These are phyloP conservation scores for Lymantria monacha DNA, from an alignment of 2,888 invertebrate species.

Conservation along the genomic window DNA sequence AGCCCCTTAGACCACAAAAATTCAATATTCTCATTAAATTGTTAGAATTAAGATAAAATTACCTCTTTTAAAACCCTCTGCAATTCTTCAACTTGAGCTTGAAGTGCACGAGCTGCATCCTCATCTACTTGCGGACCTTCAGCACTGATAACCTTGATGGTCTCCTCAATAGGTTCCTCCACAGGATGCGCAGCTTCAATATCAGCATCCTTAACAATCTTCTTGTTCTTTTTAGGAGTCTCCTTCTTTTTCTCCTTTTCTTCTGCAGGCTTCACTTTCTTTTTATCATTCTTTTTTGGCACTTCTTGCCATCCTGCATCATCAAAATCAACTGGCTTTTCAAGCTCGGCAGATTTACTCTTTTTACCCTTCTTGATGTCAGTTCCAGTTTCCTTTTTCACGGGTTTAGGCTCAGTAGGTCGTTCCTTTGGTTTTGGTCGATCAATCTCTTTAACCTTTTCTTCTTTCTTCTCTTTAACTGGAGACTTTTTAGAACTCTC, in stretches of 20 bases:
- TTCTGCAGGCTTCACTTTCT: conserved; percentile 84
- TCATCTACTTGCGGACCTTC: conserved; percentile 68
- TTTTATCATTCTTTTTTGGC: conserved; percentile 87
- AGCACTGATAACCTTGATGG: conserved; percentile 70
- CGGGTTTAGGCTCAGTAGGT: conserved; percentile 54
- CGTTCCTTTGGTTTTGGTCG: conserved; percentile 74
- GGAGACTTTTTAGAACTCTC: conserved; percentile 83
- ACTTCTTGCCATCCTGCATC: conserved; percentile 90
- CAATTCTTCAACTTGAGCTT: conserved; percentile 74
- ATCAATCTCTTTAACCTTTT: conserved; percentile 76
- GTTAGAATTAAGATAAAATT: neutral
- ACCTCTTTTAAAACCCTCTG: conserved; percentile 77
- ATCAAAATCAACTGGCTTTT: conserved; percentile 88
- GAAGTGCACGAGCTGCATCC: conserved; percentile 65
- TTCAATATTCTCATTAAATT: too few species aligned
- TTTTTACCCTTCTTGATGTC: conserved; percentile 83
- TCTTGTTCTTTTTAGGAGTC: conserved; percentile 75
- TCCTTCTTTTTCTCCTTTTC: conserved; percentile 78
- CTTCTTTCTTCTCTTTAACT: conserved; percentile 80
- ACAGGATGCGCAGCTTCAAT: conserved; percentile 43
- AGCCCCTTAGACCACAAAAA: too few species aligned
- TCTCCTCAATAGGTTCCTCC: conserved; percentile 60
- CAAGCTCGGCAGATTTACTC: conserved; percentile 78
- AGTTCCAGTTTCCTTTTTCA: conserved; percentile 66
- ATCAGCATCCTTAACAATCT: conserved; percentile 73